Evolutionary conservation across 2,888 invertebrate species (phyloP).

Genomic region (Eupithecia exiguata): DNA sequence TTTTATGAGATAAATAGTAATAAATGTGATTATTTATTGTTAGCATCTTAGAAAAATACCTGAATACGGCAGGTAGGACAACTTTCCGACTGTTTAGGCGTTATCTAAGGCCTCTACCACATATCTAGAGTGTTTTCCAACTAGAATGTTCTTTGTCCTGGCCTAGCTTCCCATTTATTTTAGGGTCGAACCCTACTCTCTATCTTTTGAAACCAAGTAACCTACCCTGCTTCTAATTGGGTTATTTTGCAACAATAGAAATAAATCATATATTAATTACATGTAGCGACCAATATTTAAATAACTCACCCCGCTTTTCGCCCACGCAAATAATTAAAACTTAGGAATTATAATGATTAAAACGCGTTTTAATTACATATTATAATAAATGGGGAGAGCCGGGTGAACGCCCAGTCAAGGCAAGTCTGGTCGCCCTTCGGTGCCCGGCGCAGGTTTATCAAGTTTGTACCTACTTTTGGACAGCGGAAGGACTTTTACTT

Average conservation of each 20-base stretch:
- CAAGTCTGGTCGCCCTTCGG: slow-evolving; percentile 25
- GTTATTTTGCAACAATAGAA: no score
- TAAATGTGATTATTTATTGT: background rate
- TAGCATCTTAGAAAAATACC: background rate
- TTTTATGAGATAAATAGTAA: background rate
- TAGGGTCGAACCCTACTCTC: background rate
- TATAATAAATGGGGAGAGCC: slow-evolving; percentile 9
- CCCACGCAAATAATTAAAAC: background rate
- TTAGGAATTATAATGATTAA: background rate
- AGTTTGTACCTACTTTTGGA: slow-evolving; percentile 1
- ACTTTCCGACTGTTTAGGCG: background rate
- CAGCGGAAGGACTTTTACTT: slow-evolving; percentile 7
- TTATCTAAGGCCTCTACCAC: background rate
- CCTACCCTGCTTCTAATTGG: background rate
- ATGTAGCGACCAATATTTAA: background rate
- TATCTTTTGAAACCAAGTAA: background rate
- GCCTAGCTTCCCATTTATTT: background rate
- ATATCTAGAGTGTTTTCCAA: background rate
- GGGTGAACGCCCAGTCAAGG: slow-evolving; percentile 37
- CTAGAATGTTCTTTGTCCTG: background rate
- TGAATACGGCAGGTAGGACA: background rate
- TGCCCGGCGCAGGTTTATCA: slow-evolving; percentile 24
- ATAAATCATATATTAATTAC: no score
- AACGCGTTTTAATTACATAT: background rate
- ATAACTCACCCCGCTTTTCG: background rate